Conservation (phyloP, 2,797 vertebrate species). For the Limosa lapponica region DNA sequence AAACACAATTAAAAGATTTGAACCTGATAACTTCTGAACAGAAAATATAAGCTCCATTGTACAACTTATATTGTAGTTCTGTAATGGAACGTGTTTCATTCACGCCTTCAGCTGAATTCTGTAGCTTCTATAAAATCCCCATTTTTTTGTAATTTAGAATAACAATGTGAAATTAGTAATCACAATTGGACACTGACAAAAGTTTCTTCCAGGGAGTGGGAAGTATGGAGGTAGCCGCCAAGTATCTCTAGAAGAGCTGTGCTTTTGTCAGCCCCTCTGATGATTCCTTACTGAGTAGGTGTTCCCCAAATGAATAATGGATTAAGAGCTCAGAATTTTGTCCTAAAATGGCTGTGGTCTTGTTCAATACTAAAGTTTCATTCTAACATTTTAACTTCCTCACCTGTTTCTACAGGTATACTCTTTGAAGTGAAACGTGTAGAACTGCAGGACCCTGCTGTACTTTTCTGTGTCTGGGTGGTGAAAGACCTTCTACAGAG, state of each 20-base stretch:
- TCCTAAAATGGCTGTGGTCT: accelerated
- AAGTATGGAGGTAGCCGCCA: neutral
- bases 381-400: neutral
- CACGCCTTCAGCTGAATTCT: neutral
- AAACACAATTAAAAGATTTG: neutral
- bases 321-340: neutral
- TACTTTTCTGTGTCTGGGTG: slow-evolving; percentile 90
- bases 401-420: slow-evolving; percentile 77
- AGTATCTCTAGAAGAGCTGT: neutral
- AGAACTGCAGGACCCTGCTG: slow-evolving; percentile 71
- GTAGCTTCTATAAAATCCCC: neutral
- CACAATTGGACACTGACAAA: neutral
- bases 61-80: neutral
- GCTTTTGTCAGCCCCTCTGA: neutral
- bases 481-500: slow-evolving; percentile 78
- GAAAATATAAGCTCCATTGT: neutral
- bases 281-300: neutral
- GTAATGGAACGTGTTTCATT: neutral
- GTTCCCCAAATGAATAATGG: neutral
- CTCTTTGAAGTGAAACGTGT: slow-evolving; percentile 84
- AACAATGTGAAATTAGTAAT: neutral
- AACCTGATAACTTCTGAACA: neutral
- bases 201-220: neutral
- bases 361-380: neutral
- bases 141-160: neutral